phyloP scores from a whole-genome alignment of 2,888 invertebrate genomes.

The Drosophila pseudotakahashii region DNA sequence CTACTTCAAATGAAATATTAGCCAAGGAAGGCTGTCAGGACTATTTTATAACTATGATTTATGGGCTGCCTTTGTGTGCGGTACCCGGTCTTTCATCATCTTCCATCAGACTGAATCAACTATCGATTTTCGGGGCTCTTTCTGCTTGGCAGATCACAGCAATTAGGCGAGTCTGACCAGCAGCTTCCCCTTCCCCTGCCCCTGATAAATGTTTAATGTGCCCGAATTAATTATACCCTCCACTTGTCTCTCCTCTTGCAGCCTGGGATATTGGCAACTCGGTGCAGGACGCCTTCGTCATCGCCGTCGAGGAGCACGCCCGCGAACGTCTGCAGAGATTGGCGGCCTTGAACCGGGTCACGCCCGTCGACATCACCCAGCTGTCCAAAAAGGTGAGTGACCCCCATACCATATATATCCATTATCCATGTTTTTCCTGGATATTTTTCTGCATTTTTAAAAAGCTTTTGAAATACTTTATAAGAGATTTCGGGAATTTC shows the following conservation, averaged over 20 bases:
- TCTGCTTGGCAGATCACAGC: constrained; percentile 30
- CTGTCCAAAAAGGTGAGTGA: constrained; percentile 91
- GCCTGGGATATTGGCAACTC: constrained; percentile 94
- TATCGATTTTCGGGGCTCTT: constrained; percentile 15
- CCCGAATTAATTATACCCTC: constrained; percentile 21
- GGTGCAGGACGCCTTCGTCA: constrained; percentile 98
- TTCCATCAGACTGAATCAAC: not conserved
- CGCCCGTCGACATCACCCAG: constrained; percentile 96
- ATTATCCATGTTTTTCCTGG: not conserved
- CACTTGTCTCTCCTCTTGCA: constrained; percentile 82
- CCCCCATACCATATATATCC: too few relatives aligned
- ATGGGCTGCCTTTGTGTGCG: not conserved
- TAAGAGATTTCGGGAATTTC: too few relatives aligned
- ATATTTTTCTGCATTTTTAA: not conserved
- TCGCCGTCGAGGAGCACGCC: constrained; percentile 98
- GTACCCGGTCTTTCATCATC: not conserved
- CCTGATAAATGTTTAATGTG: constrained; percentile 23
- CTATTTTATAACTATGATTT: not conserved
- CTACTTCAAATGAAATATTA: not conserved
- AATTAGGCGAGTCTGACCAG: constrained; percentile 24
- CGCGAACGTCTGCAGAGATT: constrained; percentile 95
- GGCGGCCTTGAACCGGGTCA: constrained; percentile 95
- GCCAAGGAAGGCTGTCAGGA: not conserved
- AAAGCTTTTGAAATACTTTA: too few relatives aligned
- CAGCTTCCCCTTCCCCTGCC: too few relatives aligned